Conservation (phyloP, 2,113 vertebrate species). For the human region GRCh38 chr14:94624001-94624500, state of each 20-base stretch:
- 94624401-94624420: accelerated
- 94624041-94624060: accelerated
- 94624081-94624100: accelerated
- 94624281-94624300: background rate
- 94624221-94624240: background rate
- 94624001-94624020: accelerated
- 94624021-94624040: background rate
- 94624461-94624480: accelerated
- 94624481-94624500: background rate
- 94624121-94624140: accelerated
- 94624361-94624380: background rate
- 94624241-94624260: background rate
- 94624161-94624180: background rate
- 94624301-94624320: too few relatives aligned
- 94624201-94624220: background rate
- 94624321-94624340: too few relatives aligned
- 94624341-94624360: background rate
- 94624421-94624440: background rate
- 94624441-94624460: accelerated
- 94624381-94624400: background rate
- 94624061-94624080: background rate
- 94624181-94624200: slow-evolving; percentile 34
- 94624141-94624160: accelerated
- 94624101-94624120: accelerated
- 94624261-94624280: background rate